Percentiles rank a stretch among this genome's conserved stretches.
Conservation (phyloP, 2,888 invertebrate species). For the Dolichomitus sp. region DNA sequence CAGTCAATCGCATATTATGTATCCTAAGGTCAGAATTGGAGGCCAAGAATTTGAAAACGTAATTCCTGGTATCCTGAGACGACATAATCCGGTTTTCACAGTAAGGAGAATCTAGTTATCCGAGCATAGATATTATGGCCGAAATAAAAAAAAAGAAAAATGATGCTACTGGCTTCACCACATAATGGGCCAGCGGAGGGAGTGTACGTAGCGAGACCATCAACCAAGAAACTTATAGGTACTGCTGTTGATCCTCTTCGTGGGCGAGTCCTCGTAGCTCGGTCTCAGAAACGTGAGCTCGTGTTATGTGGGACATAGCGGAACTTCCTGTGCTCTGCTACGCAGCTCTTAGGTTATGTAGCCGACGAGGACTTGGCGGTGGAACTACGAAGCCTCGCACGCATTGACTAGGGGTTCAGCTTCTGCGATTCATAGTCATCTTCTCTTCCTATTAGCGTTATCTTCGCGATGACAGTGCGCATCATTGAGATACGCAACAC, state of each 20-base stretch:
- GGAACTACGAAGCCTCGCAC: neutral
- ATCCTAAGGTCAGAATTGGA: neutral
- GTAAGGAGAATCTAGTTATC: constrained; percentile 33
- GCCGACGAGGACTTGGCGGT: constrained; percentile 23
- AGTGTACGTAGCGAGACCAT: neutral
- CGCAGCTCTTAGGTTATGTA: constrained; percentile 42
- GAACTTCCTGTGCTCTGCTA: constrained; percentile 76
- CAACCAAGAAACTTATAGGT: neutral
- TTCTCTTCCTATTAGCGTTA: neutral
- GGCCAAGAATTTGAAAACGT: neutral
- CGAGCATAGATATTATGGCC: constrained; percentile 41
- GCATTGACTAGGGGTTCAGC: neutral
- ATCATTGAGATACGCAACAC: neutral
- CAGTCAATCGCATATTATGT: constrained; percentile 1
- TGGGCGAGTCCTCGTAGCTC: constrained; percentile 39
- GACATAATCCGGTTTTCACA: constrained; percentile 16
- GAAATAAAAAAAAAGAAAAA: constrained; percentile 39
- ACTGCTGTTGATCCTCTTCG: neutral
- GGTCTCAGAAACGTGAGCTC: constrained; percentile 76
- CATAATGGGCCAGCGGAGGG: constrained; percentile 27
- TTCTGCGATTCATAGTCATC: neutral
- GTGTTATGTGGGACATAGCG: constrained; percentile 83
- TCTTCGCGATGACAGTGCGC: neutral
- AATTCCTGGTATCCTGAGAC: neutral
- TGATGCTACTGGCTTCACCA: constrained; percentile 33